A percentile compares a stretch with the other conserved stretches of the same genome.
These are phyloP conservation scores for Galendromus occidentalis DNA, from an alignment of 1,140 invertebrate species.

Conservation along the genomic window DNA sequence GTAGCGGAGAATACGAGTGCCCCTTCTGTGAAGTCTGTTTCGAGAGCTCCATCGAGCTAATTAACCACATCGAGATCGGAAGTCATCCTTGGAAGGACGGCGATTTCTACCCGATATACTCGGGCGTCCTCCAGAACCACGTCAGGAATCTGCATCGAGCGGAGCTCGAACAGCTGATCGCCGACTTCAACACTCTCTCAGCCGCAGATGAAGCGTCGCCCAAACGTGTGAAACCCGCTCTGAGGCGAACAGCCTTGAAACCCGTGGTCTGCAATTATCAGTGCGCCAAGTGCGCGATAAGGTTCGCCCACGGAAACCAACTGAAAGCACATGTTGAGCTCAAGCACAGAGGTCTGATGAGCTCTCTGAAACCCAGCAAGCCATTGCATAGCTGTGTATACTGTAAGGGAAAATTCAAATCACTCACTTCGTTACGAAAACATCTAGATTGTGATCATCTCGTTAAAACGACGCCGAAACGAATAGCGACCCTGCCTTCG, in stretches of 20 bases:
- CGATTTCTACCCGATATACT: slow-evolving; percentile 1
- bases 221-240: not conserved
- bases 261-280: slow-evolving; percentile 6
- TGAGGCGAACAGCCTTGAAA: not conserved
- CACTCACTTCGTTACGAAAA: not conserved
- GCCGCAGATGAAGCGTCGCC: not conserved
- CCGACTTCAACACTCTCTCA: not conserved
- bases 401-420: not conserved
- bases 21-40: slow-evolving; percentile 1
- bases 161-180: not conserved
- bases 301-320: not conserved
- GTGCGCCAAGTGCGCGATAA: not conserved
- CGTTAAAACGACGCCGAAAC: not conserved
- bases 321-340: not conserved
- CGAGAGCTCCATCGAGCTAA: not conserved
- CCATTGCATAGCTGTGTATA: slow-evolving; percentile 5
- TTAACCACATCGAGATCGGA: not conserved
- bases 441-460: not conserved
- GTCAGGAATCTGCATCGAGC: not conserved
- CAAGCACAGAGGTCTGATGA: not conserved
- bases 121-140: not conserved
- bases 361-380: not conserved
- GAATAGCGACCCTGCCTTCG: not conserved
- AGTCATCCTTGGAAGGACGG: slow-evolving; percentile 6
- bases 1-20: slow-evolving; percentile 1